Evolutionary conservation across 2,888 invertebrate genomes (phyloP).

Genomic region (Rhaphigaster nebulosa): DNA sequence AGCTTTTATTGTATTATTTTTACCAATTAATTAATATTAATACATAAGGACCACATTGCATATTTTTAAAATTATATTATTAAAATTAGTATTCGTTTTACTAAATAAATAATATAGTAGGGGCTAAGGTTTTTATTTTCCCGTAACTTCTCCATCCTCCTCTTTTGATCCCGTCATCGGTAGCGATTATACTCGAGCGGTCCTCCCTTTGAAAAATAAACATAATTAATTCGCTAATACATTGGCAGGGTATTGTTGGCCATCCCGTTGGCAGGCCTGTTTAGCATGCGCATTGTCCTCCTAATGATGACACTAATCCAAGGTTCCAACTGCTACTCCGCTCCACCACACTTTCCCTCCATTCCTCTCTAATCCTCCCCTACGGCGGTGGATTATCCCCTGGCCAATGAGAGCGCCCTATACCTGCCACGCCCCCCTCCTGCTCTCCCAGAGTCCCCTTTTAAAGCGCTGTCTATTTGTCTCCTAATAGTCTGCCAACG

Average conservation of each 20-base stretch:
- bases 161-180: background rate
- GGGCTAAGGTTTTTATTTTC: background rate
- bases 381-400: slow-evolving; percentile 19
- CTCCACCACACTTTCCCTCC: slow-evolving; percentile 49
- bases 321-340: slow-evolving; percentile 6
- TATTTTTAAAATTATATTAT: too few relatives aligned
- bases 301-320: slow-evolving; percentile 57
- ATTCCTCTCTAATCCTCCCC: slow-evolving; percentile 48
- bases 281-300: slow-evolving; percentile 45
- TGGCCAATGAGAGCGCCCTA: background rate
- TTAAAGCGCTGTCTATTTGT: background rate
- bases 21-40: too few relatives aligned
- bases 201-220: slow-evolving; percentile 18
- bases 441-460: background rate
- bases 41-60: too few relatives aligned
- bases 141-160: background rate
- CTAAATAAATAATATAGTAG: background rate
- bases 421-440: slow-evolving; percentile 11
- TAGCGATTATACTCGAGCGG: background rate
- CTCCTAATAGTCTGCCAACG: background rate
- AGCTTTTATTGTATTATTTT: too few relatives aligned
- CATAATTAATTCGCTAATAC: slow-evolving; percentile 35
- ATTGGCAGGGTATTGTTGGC: background rate
- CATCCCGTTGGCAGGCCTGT: background rate
- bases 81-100: background rate